A percentile compares a stretch with the other conserved stretches of the same genome.
phyloP scores from a whole-genome alignment of 2,113 vertebrate species.

The Glareola pratincola region DNA sequence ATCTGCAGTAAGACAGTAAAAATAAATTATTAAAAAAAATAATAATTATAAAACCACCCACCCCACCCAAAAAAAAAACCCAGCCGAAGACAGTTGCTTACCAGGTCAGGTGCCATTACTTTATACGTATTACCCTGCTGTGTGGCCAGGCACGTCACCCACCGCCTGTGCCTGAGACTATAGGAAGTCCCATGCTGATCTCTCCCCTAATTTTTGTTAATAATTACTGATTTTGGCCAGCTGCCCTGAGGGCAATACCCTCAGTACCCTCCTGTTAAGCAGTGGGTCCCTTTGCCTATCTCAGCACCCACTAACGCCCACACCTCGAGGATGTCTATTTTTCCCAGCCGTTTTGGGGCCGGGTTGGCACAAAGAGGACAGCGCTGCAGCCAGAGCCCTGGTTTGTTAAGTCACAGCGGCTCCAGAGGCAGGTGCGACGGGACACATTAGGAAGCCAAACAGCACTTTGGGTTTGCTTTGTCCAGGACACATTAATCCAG shows the following conservation, averaged over 20 bases:
- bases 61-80: rapidly evolving
- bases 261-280: rapidly evolving
- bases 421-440: rapidly evolving
- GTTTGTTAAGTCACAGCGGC: background rate
- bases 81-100: background rate
- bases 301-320: rapidly evolving
- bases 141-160: rapidly evolving
- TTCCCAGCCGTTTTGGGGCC: background rate
- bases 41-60: background rate
- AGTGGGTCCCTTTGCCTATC: background rate
- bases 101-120: no score
- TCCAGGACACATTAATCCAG: background rate
- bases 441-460: rapidly evolving
- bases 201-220: background rate
- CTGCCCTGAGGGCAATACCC: background rate
- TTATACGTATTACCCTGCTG: rapidly evolving
- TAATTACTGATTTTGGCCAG: background rate
- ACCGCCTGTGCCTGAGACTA: rapidly evolving
- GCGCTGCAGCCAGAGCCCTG: rapidly evolving
- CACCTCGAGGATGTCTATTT: rapidly evolving
- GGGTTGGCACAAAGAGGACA: no score
- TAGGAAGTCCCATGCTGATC: rapidly evolving
- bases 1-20: background rate
- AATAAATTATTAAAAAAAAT: background rate
- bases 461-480: background rate